Conservation (phyloP, 2,113 vertebrate genomes). For the Lathamus discolor region DNA sequence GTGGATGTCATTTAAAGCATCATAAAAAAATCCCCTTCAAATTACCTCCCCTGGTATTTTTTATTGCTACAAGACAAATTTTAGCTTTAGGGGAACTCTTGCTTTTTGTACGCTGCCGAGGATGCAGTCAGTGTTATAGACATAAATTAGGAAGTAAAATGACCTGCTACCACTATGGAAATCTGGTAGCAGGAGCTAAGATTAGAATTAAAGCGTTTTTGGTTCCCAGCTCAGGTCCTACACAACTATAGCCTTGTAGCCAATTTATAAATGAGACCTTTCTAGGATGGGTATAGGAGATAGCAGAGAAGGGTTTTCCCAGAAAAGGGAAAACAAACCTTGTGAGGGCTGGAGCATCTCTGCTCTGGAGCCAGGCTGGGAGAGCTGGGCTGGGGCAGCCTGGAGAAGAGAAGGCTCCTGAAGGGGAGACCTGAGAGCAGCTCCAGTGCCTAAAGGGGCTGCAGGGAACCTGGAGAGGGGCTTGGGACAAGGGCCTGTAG, state of each 20-base stretch:
- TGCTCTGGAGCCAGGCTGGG: background rate
- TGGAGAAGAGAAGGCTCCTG: background rate
- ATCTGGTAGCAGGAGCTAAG: background rate
- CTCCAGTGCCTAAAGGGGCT: too few relatives aligned
- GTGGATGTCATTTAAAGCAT: background rate
- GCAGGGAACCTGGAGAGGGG: too few relatives aligned
- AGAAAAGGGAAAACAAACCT: background rate
- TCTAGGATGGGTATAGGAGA: background rate
- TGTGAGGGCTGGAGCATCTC: background rate
- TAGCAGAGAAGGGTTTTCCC: background rate
- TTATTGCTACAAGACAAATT: background rate
- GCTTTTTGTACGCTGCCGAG: background rate
- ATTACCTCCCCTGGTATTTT: background rate
- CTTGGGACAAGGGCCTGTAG: too few relatives aligned
- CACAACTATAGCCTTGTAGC: background rate
- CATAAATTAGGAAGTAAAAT: background rate
- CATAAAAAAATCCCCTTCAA: slow-evolving; percentile 12
- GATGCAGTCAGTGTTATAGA: background rate
- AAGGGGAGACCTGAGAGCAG: too few relatives aligned
- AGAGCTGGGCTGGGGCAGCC: background rate
- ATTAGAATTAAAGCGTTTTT: background rate
- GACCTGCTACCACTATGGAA: background rate
- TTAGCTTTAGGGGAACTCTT: background rate
- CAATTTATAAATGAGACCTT: background rate
- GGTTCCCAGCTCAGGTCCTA: background rate